Evolutionary conservation across 1,140 invertebrate genomes (phyloP), one percentile per base, ranked within the genome.

Genomic region (Brachionus rubens): DNA sequence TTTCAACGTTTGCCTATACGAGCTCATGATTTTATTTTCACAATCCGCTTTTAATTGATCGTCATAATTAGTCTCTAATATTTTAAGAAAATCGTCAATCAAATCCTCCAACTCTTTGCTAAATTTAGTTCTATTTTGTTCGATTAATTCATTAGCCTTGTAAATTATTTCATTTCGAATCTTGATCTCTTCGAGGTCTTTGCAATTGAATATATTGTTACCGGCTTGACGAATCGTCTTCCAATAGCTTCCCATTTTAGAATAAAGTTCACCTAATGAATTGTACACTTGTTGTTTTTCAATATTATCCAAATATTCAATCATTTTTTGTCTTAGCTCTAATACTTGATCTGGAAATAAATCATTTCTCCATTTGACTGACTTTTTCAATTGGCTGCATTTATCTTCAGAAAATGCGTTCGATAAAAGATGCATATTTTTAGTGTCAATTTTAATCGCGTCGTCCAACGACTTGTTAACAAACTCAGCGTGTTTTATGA

Each of bases 161-260:
- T 24, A 24, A 16, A 14, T 14, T 56, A 56, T 30, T 33, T 56
- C 52, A 56, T 56, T 30, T 30, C 52, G 7, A n/a, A 56, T 56
- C 30, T 56, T 56, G 1, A 56, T 14, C n/a, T 56, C 52, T 16
- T 56, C 52, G 9, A 56, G 30, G n/a, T 56, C 52, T n/a, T 56
- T 56, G 14, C 52, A 56, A n/a, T 56, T 56, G n/a, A 56, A 56
- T n/a, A 56, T 56, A n/a, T 56, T 56, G 10, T 56, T n/a, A n/a
- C 52, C 52, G n/a, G 52, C 30, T 56, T 14, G n/a, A 10, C 52
- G 24, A 14, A 56, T 56, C 3, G 52, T 56, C 12, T 56, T 30
- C 52, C 52, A 56, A 56, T 56, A n/a, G 7, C 9, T n/a, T 1
- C 9, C 28, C 26, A 56, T 28, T 30, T 26, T 56, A 28, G 52